These are phyloP conservation scores for Caenorhabditis sulstoni DNA, from an alignment of 2,888 invertebrate species.

Conservation along the genomic window DNA sequence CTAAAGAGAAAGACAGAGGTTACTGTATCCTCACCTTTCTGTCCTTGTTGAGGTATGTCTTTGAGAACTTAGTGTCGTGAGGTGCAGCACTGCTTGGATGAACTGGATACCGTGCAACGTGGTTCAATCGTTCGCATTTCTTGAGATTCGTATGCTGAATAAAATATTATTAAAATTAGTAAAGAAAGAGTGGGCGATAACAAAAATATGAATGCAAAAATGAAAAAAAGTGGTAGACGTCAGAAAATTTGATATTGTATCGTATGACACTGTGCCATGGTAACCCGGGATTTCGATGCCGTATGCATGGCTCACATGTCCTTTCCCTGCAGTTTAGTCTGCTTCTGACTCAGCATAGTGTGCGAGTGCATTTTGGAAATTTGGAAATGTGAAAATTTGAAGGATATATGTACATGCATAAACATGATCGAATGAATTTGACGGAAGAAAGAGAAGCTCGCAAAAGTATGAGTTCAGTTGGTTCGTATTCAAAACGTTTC, in stretches of 20 bases:
- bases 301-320: slow-evolving; percentile 20
- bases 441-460: slow-evolving; percentile 18
- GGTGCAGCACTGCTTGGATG: slow-evolving; percentile 78
- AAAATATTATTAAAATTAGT: slow-evolving; percentile 51
- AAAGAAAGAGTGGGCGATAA: neutral
- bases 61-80: slow-evolving; percentile 80
- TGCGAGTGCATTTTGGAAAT: slow-evolving; percentile 9
- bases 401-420: slow-evolving; percentile 41
- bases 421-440: slow-evolving; percentile 24
- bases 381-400: slow-evolving; percentile 19
- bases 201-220: slow-evolving; percentile 4
- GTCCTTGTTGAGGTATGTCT: slow-evolving; percentile 80
- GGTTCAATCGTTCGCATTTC: slow-evolving; percentile 80
- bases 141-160: slow-evolving; percentile 80
- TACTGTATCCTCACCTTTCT: slow-evolving; percentile 75
- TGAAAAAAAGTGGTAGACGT: slow-evolving; percentile 23
- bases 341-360: slow-evolving; percentile 30
- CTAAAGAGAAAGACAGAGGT: neutral
- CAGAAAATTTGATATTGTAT: slow-evolving; percentile 49
- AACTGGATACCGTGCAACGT: slow-evolving; percentile 79
- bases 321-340: slow-evolving; percentile 19
- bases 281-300: slow-evolving; percentile 23
- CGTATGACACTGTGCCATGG: slow-evolving; percentile 32
- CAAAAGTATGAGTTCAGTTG: slow-evolving; percentile 39
- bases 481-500: slow-evolving; percentile 30